Evolutionary conservation across 2,797 vertebrate species (phyloP).

Genomic region (Phyllotis vaccarum): DNA sequence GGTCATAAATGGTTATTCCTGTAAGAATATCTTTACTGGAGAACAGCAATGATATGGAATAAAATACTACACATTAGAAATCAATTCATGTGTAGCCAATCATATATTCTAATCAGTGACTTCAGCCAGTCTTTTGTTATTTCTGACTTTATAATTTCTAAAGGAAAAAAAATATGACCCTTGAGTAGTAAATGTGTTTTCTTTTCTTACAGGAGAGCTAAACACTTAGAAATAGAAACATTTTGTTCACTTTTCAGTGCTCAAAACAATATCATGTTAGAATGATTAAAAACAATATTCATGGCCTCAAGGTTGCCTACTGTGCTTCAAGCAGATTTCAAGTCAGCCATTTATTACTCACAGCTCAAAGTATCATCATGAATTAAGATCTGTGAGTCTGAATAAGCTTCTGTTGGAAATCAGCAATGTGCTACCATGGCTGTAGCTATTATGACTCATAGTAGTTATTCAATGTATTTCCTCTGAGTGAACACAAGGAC

Average conservation of each 20-base stretch:
- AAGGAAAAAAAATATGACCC: not conserved
- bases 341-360: constrained; percentile 73
- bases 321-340: constrained; percentile 51
- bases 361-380: constrained; percentile 40
- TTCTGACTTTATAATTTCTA: constrained; percentile 66
- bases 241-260: constrained; percentile 75
- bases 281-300: constrained; percentile 73
- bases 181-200: constrained; percentile 67
- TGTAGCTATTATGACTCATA: not conserved
- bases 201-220: constrained; percentile 51
- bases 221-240: constrained; percentile 75
- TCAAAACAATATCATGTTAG: constrained; percentile 51
- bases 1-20: not conserved
- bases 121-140: constrained; percentile 42
- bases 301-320: constrained; percentile 69
- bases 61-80: constrained; percentile 27
- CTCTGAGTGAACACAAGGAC: not conserved
- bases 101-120: not conserved
- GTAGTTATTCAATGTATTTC: not conserved
- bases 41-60: not conserved
- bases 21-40: not conserved
- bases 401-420: not conserved
- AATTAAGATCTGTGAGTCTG: not conserved
- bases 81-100: not conserved
- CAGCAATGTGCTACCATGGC: not conserved